Percentiles rank a stretch among this genome's conserved stretches.
Evolutionary conservation across 2,888 invertebrate genomes (phyloP).

Genomic region (Megalurothrips usitatus): DNA sequence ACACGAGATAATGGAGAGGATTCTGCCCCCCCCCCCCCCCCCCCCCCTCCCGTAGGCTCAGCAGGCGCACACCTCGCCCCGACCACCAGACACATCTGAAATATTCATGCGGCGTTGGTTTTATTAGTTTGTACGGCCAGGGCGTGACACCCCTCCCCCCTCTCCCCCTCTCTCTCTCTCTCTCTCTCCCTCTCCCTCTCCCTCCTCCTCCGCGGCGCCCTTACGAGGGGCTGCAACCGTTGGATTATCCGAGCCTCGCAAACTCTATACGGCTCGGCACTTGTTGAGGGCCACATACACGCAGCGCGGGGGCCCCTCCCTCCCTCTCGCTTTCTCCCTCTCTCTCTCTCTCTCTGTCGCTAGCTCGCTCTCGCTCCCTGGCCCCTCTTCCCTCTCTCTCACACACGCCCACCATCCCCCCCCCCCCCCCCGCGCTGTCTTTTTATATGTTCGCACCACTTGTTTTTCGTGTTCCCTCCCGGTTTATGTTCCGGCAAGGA

Average conservation of each 20-base stretch:
- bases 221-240: too few relatives aligned
- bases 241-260: too few relatives aligned
- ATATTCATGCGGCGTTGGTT: conserved; percentile 17
- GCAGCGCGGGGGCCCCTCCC: not conserved
- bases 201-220: too few relatives aligned
- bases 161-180: too few relatives aligned
- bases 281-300: not conserved
- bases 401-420: not conserved
- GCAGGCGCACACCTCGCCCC: too few relatives aligned
- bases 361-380: not conserved
- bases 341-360: not conserved
- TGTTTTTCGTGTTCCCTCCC: conserved; percentile 12
- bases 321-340: not conserved
- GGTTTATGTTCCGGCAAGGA: too few relatives aligned
- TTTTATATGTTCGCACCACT: conserved; percentile 19
- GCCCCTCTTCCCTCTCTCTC: not conserved
- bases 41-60: too few relatives aligned
- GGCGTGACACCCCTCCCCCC: not conserved
- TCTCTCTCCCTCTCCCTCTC: too few relatives aligned
- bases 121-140: conserved; percentile 18
- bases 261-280: not conserved
- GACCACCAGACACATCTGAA: conserved; percentile 3
- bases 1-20: too few relatives aligned
- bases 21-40: too few relatives aligned
- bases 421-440: not conserved